Conservation (phyloP, 2,113 vertebrate genomes). For the Cryptomyrus ogoouensis region DNA sequence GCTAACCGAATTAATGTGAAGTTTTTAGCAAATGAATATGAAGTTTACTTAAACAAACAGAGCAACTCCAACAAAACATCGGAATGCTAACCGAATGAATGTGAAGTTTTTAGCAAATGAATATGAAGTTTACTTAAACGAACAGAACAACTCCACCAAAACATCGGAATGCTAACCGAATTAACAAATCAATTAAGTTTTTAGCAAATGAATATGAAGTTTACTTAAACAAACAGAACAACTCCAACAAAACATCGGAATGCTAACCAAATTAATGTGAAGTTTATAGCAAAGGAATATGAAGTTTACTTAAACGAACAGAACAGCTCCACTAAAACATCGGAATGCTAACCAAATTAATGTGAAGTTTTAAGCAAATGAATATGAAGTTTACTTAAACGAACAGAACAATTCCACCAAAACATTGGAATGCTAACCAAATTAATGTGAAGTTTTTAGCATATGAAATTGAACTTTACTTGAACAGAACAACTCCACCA, state of each 20-base stretch:
- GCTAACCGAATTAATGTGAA: neutral
- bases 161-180: neutral
- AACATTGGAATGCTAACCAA: too few relatives aligned
- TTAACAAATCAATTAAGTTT: neutral
- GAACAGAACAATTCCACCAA: too few relatives aligned
- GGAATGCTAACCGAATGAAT: neutral
- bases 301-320: neutral
- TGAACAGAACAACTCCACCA: too few relatives aligned
- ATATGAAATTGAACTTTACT: too few relatives aligned
- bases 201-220: neutral
- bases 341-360: neutral
- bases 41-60: neutral
- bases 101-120: neutral
- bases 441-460: too few relatives aligned
- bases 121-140: neutral
- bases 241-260: too few relatives aligned
- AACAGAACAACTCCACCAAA: neutral
- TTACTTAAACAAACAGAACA: neutral
- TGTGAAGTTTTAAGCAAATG: neutral
- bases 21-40: neutral
- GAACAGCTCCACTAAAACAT: neutral
- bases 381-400: too few relatives aligned
- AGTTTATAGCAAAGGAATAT: neutral
- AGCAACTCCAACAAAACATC: neutral
- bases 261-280: neutral